Evolutionary conservation across 2,888 invertebrate genomes (phyloP).

Genomic region (Polietes domitor): DNA sequence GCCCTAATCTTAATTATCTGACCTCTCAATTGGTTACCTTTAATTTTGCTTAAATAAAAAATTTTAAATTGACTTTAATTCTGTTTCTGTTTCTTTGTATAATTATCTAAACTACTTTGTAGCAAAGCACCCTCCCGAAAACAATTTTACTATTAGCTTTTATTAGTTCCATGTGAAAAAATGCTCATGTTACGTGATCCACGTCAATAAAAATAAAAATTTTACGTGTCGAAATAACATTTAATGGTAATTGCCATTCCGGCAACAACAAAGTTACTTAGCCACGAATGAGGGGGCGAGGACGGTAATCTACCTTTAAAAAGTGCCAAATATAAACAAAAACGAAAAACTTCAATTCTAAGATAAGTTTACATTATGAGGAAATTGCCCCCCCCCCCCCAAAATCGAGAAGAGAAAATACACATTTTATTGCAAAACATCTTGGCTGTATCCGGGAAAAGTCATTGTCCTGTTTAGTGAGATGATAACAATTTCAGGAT

Average conservation of each 20-base stretch:
- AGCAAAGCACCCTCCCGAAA: background rate
- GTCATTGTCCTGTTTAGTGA: background rate
- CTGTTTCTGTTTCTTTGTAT: background rate
- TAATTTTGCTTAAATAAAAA: background rate
- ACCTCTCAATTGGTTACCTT: too few species aligned
- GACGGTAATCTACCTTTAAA: too few species aligned
- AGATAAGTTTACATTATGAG: too few species aligned
- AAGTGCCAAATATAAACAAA: too few species aligned
- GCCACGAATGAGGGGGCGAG: background rate
- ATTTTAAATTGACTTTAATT: background rate
- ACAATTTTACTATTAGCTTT: slow-evolving; percentile 4
- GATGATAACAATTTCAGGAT: background rate
- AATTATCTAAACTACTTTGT: slow-evolving; percentile 9
- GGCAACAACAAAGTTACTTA: background rate
- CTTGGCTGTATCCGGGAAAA: background rate
- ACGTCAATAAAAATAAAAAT: slow-evolving; percentile 22
- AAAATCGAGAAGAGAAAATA: background rate
- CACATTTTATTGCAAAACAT: background rate
- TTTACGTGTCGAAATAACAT: slow-evolving; percentile 35
- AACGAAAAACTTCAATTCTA: too few species aligned
- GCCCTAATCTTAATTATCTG: background rate
- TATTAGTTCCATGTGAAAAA: background rate
- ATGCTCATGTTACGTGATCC: background rate
- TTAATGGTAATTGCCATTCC: slow-evolving; percentile 13
- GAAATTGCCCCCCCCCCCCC: too few species aligned